Conservation (phyloP, 2,797 vertebrate genomes). For the Coregonus sp. region DNA sequence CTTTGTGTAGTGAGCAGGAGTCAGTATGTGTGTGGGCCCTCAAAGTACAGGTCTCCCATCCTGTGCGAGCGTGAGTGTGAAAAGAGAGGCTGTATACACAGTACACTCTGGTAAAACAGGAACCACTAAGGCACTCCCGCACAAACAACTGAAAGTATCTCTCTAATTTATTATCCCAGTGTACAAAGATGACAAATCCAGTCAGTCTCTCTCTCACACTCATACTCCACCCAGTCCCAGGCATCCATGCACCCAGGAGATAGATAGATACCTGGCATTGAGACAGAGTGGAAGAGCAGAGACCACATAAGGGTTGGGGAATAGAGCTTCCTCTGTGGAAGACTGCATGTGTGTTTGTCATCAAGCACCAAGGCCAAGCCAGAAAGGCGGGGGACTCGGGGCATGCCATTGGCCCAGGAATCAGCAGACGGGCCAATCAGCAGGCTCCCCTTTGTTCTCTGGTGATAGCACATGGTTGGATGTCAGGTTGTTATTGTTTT, state of each 20-base stretch:
- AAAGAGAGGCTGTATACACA: background rate
- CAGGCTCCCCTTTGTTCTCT: slow-evolving; percentile 30
- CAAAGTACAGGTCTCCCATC: too few relatives aligned
- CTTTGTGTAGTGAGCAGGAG: too few relatives aligned
- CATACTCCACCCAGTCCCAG: background rate
- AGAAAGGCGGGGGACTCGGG: background rate
- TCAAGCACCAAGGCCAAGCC: slow-evolving; percentile 20
- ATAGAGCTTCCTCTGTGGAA: slow-evolving; percentile 29
- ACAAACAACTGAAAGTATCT: slow-evolving; percentile 6
- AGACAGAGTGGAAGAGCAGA: background rate
- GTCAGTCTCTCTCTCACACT: slow-evolving; percentile 4
- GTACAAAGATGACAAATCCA: background rate
- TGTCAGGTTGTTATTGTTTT: too few relatives aligned
- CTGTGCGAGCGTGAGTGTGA: too few relatives aligned
- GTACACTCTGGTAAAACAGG: slow-evolving; percentile 35
- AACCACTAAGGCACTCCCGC: slow-evolving; percentile 22
- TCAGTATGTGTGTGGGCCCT: too few relatives aligned
- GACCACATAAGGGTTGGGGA: background rate
- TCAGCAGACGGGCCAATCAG: slow-evolving; percentile 32
- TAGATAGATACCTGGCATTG: background rate
- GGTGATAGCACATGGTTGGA: slow-evolving; percentile 28
- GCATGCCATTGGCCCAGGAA: slow-evolving; percentile 23
- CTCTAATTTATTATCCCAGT: slow-evolving; percentile 24
- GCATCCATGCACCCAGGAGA: background rate
- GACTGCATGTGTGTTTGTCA: slow-evolving; percentile 43